These are phyloP conservation scores for Episyrphus balteatus DNA, from an alignment of 1,140 invertebrate species.

Conservation along the genomic window DNA sequence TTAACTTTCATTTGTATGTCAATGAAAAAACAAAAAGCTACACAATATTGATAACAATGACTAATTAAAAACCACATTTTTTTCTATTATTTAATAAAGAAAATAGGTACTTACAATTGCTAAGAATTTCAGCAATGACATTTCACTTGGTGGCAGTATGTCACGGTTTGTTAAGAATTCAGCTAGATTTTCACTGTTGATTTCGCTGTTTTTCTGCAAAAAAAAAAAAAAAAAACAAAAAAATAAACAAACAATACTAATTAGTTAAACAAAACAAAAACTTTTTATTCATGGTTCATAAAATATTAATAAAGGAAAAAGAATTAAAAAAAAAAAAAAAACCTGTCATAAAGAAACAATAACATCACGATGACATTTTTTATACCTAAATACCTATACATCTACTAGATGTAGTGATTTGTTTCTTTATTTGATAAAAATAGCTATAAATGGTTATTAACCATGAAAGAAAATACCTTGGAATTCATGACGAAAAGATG, in stretches of 20 bases:
- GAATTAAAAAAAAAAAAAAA: not conserved
- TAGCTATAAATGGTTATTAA: too few species aligned
- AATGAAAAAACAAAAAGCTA: too few species aligned
- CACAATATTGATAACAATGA: too few species aligned
- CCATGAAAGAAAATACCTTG: too few species aligned
- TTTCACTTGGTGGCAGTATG: constrained; percentile 26
- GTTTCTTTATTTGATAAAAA: too few species aligned
- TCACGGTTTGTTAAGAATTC: constrained; percentile 30
- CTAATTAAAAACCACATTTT: too few species aligned
- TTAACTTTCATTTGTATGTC: too few species aligned
- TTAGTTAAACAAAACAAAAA: constrained; percentile 2
- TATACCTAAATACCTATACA: too few species aligned
- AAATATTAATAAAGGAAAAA: not conserved
- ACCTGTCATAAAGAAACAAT: not conserved
- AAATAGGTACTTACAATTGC: constrained; percentile 49
- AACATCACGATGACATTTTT: not conserved
- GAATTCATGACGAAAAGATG: too few species aligned
- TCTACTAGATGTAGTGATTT: too few species aligned
- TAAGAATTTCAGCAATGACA: constrained; percentile 50
- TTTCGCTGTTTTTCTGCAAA: constrained; percentile 19
- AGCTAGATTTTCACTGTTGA: constrained; percentile 28
- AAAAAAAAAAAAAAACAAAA: constrained; percentile 4
- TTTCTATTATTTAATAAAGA: not conserved
- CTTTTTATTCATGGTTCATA: not conserved
- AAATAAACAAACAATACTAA: constrained; percentile 10